Evolutionary conservation across 2,888 invertebrate species (phyloP), one percentile per base, ranked within the genome.

Genomic region (Caenorhabditis angaria): DNA sequence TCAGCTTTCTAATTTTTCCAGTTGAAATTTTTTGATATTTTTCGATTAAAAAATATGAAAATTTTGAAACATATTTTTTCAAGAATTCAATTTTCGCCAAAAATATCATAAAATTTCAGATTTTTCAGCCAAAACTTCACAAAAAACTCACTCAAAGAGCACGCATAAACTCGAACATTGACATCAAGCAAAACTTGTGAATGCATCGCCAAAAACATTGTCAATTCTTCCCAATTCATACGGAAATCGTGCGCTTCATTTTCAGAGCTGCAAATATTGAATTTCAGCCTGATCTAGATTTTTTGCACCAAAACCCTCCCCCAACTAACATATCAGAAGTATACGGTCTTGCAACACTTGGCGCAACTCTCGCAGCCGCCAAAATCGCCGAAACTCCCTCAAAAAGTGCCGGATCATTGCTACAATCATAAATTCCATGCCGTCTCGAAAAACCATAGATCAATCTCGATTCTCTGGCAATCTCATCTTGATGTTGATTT

Each of bases 171-270:
- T 18, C 82, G 64, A 14, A 70, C 72, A 12, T 70, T 65, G 25
- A 78, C 63, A 24, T 80, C 78, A 10, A 83, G 71, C 8, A 82
- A 48, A 47, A 76, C 74, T 51, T 80, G 80, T 8, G 61, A 60
- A 32, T 80, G 77, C 28, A 75, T 56, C 1, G 77, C 58, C 22
- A 80, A 60, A 47, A 66, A 69, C 60, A 61, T 65, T 47, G 69
- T 77, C 55, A 78, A 50, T 32, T 65, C 54, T 35, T 76, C 68
- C 80, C 80, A 80, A 50, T 65, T 63, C 0, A 62, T 61, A 47
- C 71, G 62, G 68, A 76, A 67, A 1, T 76, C 71, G 14, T 59
- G 57, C 10, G 68, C 62, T 2, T 67, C 64, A 0, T 71, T 67
- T 10, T 60, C 61, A 4, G 18, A 14, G 4, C 58, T 58, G 27